A percentile compares a stretch with the other conserved stretches of the same genome.
phyloP scores from a whole-genome alignment of 2,113 vertebrate species.

The Oncorhynchus clarkii region DNA sequence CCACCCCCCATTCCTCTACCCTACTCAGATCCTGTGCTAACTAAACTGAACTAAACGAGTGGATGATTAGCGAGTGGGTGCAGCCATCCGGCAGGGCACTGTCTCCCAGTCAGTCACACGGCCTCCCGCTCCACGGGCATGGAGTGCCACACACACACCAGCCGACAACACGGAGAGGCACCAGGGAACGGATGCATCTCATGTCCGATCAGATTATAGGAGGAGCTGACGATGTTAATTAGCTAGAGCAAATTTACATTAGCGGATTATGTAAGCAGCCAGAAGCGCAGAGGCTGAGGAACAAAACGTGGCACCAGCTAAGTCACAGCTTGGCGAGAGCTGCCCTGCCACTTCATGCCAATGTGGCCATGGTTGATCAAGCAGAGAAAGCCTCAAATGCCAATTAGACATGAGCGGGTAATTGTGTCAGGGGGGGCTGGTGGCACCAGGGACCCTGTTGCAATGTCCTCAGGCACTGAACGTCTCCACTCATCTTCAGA shows the following conservation, averaged over 20 bases:
- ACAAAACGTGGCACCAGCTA: slow-evolving; percentile 78
- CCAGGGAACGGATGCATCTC: slow-evolving; percentile 58
- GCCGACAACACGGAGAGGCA: slow-evolving; percentile 18
- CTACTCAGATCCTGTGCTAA: slow-evolving; percentile 12
- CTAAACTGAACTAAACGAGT: slow-evolving; percentile 15
- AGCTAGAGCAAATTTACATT: slow-evolving; percentile 76
- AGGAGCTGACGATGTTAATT: slow-evolving; percentile 76
- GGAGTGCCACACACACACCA: slow-evolving; percentile 8
- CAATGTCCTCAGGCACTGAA: slow-evolving; percentile 73
- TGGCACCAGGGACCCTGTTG: slow-evolving; percentile 71
- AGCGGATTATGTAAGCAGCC: slow-evolving; percentile 75
- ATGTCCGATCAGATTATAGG: slow-evolving; percentile 73
- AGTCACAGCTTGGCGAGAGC: slow-evolving; percentile 74
- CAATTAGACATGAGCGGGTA: slow-evolving; percentile 80
- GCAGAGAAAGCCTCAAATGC: slow-evolving; percentile 74
- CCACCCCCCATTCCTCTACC: background rate
- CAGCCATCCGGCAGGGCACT: slow-evolving; percentile 38
- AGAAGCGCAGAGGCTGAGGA: slow-evolving; percentile 52
- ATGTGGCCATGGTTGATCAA: slow-evolving; percentile 74
- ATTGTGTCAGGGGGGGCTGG: slow-evolving; percentile 73
- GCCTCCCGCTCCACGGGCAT: background rate
- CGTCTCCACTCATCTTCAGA: slow-evolving; percentile 63
- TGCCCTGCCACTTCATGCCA: slow-evolving; percentile 77
- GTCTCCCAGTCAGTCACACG: slow-evolving; percentile 21
- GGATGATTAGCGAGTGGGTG: slow-evolving; percentile 43